Conservation (phyloP, 2,888 invertebrate genomes). For the Orchesellides sinensis region DNA sequence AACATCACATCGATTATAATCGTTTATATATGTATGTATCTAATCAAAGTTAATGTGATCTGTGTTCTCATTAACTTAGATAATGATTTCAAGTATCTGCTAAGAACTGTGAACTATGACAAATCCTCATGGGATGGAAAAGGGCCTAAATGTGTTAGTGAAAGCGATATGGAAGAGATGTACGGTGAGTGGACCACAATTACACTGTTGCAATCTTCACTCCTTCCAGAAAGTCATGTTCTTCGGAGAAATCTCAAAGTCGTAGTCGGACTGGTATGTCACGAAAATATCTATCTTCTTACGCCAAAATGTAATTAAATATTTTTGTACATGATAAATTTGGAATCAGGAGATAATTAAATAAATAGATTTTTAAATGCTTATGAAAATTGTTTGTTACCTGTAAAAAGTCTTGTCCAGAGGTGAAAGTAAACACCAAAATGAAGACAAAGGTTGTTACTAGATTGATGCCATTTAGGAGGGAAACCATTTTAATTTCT, state of each 20-base stretch:
- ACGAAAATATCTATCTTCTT: constrained; percentile 59
- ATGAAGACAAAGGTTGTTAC: neutral
- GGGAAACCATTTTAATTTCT: no score
- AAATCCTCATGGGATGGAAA: constrained; percentile 46
- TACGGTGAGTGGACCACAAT: constrained; percentile 47
- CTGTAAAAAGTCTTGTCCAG: constrained; percentile 9
- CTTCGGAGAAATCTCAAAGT: constrained; percentile 30
- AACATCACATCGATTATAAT: neutral
- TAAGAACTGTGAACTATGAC: constrained; percentile 50
- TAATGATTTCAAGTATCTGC: constrained; percentile 38
- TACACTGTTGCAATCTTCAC: constrained; percentile 23
- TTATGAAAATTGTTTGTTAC: neutral
- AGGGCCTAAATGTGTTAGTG: constrained; percentile 55
- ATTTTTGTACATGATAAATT: neutral
- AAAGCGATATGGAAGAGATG: constrained; percentile 40
- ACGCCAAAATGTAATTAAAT: neutral
- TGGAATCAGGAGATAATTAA: neutral
- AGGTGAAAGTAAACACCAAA: neutral
- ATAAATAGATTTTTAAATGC: neutral
- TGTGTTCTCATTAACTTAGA: constrained; percentile 4
- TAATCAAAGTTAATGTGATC: neutral
- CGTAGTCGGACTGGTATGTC: constrained; percentile 60
- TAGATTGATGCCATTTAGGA: no score
- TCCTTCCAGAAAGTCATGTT: constrained; percentile 40
- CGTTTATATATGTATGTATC: neutral